These are phyloP conservation scores for Phrynocephalus guinanensis DNA, from an alignment of 2,797 vertebrate genomes.

Conservation along the genomic window DNA sequence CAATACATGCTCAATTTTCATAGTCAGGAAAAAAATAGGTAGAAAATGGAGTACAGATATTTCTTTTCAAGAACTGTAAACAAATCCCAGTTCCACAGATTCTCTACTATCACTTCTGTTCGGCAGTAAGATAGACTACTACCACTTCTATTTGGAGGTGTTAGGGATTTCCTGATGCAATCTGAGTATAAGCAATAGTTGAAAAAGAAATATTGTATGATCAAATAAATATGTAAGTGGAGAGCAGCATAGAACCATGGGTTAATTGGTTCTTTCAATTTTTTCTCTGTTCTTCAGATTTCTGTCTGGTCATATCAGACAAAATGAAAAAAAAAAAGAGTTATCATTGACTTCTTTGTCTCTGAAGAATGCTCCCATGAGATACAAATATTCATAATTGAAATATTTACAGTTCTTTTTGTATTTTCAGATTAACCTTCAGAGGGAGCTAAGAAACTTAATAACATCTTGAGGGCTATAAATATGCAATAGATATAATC, in stretches of 20 bases:
- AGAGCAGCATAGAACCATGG: not conserved
- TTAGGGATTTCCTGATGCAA: not conserved
- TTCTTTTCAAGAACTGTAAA: not conserved
- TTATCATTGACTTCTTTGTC: not conserved
- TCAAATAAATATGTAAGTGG: not conserved
- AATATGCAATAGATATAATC: not conserved
- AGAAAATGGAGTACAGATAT: too few species aligned
- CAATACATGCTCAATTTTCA: not conserved
- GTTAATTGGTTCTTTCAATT: not conserved
- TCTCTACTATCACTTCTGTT: not conserved
- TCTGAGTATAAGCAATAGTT: not conserved
- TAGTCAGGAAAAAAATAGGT: too few species aligned
- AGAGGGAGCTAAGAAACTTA: conserved; percentile 27
- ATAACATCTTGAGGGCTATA: not conserved
- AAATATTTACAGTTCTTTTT: not conserved
- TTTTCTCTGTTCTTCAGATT: not conserved
- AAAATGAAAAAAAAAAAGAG: not conserved
- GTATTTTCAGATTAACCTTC: not conserved
- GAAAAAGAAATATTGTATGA: not conserved
- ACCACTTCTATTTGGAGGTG: not conserved
- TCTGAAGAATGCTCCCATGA: not conserved
- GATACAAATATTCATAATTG: not conserved
- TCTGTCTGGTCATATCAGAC: not conserved
- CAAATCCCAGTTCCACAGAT: not conserved
- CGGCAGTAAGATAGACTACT: not conserved